phyloP scores from a whole-genome alignment of 2,113 vertebrate genomes.

The Aphelocoma coerulescens region DNA sequence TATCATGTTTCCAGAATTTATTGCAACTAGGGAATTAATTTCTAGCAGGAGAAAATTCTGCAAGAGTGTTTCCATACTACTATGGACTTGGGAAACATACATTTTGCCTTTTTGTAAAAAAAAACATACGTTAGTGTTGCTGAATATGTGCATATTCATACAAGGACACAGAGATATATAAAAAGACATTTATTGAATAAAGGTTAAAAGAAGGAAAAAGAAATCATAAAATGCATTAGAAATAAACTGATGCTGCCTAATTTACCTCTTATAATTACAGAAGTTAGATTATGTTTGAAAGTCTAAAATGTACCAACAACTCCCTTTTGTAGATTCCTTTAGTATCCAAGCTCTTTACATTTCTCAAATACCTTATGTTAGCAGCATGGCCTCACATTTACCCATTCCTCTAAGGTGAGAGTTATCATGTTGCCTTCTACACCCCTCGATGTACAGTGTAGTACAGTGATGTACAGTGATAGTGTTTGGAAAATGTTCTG shows the following conservation, averaged over 20 bases:
- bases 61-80: not conserved
- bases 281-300: not conserved
- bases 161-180: not conserved
- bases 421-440: not conserved
- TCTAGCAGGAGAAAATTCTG: not conserved
- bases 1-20: not conserved
- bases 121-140: not conserved
- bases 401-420: not conserved
- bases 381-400: not conserved
- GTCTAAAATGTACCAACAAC: not conserved
- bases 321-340: not conserved
- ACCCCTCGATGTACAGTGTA: fast-evolving
- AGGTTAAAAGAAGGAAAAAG: not conserved
- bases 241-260: not conserved
- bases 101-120: not conserved
- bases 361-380: not conserved
- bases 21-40: not conserved
- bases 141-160: not conserved
- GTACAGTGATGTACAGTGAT: not conserved
- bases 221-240: not conserved
- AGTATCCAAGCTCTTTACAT: not conserved
- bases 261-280: not conserved
- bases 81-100: not conserved
- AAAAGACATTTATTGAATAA: not conserved
- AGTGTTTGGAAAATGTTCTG: not conserved